Conservation (phyloP, 2,797 vertebrate species). For the Tenualosa ilisha region DNA sequence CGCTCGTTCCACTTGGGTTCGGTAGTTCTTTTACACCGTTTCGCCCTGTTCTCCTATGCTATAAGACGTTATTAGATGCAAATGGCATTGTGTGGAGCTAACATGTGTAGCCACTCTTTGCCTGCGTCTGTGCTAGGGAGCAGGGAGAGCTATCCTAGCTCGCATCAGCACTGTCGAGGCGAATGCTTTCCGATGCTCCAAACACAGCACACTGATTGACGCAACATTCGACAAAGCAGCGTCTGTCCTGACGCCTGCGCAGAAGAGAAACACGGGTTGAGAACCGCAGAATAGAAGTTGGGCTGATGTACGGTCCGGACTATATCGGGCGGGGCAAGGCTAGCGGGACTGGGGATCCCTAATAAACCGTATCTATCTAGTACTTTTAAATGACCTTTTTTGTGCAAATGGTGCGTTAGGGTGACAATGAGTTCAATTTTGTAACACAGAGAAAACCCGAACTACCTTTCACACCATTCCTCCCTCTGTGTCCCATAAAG, state of each 20-base stretch:
- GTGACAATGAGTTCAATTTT: neutral
- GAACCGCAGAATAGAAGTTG: conserved; percentile 8
- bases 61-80: conserved; percentile 48
- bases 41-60: conserved; percentile 12
- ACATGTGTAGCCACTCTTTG: conserved; percentile 32
- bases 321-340: neutral
- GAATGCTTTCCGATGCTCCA: conserved; percentile 39
- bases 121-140: conserved; percentile 53
- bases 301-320: neutral
- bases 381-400: no score
- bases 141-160: conserved; percentile 49
- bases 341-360: neutral
- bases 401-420: neutral
- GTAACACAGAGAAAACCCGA: neutral
- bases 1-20: conserved; percentile 48
- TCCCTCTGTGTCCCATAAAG: no score
- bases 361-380: neutral
- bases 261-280: neutral
- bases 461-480: neutral
- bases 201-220: conserved; percentile 43
- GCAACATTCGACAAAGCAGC: conserved; percentile 48
- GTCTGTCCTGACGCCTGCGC: conserved; percentile 11
- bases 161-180: conserved; percentile 15
- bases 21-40: conserved; percentile 35
- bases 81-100: conserved; percentile 52